Conservation (phyloP, 2,797 vertebrate genomes). For the Tiaroga cobitis region DNA sequence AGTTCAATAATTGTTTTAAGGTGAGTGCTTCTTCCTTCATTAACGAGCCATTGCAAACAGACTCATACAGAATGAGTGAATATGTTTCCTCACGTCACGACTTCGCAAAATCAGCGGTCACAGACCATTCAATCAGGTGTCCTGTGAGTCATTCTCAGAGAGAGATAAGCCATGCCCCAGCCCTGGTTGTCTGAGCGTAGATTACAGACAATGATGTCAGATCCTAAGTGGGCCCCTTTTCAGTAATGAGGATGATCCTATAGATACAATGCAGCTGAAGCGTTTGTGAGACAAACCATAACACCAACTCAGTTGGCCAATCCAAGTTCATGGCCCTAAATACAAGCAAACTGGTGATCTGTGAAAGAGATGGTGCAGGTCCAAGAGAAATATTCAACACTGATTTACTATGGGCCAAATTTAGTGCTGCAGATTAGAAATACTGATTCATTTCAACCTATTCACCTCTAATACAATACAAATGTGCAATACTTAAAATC, state of each 20-base stretch:
- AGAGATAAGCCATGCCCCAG: constrained; percentile 68
- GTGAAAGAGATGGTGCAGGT: neutral
- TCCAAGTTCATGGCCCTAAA: neutral
- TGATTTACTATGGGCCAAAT: constrained; percentile 21
- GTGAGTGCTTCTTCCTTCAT: constrained; percentile 71
- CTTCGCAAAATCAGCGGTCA: constrained; percentile 44
- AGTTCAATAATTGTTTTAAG: constrained; percentile 99
- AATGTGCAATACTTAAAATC: neutral
- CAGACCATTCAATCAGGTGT: constrained; percentile 59
- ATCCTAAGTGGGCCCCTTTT: neutral
- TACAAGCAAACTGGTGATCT: neutral
- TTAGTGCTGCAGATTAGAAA: constrained; percentile 9
- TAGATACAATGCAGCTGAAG: neutral
- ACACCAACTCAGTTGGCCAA: neutral
- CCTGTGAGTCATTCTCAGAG: constrained; percentile 65
- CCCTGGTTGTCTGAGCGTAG: constrained; percentile 17
- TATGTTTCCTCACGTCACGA: neutral
- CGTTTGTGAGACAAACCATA: neutral
- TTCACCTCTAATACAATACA: constrained; percentile 10
- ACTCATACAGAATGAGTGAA: neutral
- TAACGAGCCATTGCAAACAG: neutral
- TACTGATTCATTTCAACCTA: neutral
- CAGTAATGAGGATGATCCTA: constrained; percentile 21
- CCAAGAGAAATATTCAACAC: constrained; percentile 1
- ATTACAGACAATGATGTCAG: constrained; percentile 27